Conservation (phyloP, 1,140 invertebrate genomes). For the Nasonia giraulti region DNA sequence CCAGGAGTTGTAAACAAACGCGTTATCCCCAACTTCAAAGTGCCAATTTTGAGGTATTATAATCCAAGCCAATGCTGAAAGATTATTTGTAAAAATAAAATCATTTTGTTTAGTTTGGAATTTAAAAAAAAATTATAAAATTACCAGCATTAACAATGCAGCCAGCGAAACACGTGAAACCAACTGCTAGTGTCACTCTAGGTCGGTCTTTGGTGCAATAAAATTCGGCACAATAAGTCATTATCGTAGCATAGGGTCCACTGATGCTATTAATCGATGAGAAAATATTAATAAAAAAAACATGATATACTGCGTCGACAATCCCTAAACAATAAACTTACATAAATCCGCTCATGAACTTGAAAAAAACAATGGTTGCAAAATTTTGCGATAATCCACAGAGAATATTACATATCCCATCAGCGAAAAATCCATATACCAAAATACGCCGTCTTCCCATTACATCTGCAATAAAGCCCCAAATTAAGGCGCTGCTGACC, state of each 20-base stretch:
- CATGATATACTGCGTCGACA: neutral
- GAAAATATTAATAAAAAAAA: neutral
- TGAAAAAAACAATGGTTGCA: slow-evolving; percentile 80
- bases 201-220: slow-evolving; percentile 79
- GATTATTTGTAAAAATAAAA: neutral
- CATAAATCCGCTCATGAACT: slow-evolving; percentile 87
- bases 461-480: slow-evolving; percentile 88
- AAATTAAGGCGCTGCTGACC: slow-evolving; percentile 86
- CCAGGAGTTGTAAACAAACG: slow-evolving; percentile 79
- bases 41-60: slow-evolving; percentile 72
- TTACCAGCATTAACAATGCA: slow-evolving; percentile 65
- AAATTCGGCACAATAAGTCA: slow-evolving; percentile 82
- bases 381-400: slow-evolving; percentile 83
- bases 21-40: slow-evolving; percentile 60
- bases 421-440: slow-evolving; percentile 81
- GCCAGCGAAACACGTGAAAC: slow-evolving; percentile 73
- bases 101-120: neutral
- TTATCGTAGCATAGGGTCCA: slow-evolving; percentile 82
- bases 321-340: slow-evolving; percentile 70
- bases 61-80: slow-evolving; percentile 73
- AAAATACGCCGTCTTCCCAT: slow-evolving; percentile 83
- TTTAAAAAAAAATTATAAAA: slow-evolving; percentile 1
- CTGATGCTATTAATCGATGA: slow-evolving; percentile 76
- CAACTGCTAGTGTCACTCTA: slow-evolving; percentile 78
- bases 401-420: slow-evolving; percentile 80